These are phyloP conservation scores for Drosophila mayaguana DNA, from an alignment of 2,888 invertebrate genomes.

Conservation along the genomic window DNA sequence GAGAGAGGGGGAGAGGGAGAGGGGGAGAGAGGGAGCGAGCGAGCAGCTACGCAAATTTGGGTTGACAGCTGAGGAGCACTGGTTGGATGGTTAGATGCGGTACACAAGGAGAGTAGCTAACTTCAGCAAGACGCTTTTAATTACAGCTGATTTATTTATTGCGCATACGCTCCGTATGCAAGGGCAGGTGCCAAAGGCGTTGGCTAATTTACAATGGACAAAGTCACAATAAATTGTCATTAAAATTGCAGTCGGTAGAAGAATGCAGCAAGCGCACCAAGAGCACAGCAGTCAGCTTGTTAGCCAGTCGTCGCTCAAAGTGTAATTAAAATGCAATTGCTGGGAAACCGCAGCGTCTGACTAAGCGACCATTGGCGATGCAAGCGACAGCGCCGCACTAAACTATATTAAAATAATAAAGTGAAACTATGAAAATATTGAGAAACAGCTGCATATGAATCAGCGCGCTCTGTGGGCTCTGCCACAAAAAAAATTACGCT, in stretches of 20 bases:
- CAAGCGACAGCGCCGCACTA: background rate
- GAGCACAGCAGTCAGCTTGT: constrained; percentile 44
- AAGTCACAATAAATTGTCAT: constrained; percentile 61
- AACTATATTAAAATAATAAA: background rate
- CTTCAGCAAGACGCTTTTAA: constrained; percentile 66
- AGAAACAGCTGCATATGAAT: constrained; percentile 33
- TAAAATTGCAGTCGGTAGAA: constrained; percentile 45
- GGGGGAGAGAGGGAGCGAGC: background rate
- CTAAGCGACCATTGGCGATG: constrained; percentile 16
- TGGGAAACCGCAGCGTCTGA: constrained; percentile 24
- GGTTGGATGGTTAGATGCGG: constrained; percentile 7
- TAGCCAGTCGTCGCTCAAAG: constrained; percentile 61
- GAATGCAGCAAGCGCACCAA: constrained; percentile 15
- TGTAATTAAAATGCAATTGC: constrained; percentile 68
- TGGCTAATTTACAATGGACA: constrained; percentile 57
- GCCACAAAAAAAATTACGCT: background rate
- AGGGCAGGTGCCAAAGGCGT: constrained; percentile 38
- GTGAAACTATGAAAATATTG: background rate
- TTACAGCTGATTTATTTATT: constrained; percentile 75
- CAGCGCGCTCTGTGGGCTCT: background rate
- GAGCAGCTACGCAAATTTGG: constrained; percentile 25
- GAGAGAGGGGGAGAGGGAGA: background rate
- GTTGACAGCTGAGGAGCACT: constrained; percentile 29
- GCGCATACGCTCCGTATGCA: constrained; percentile 63
- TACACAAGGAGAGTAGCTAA: constrained; percentile 21